Evolutionary conservation across 2,797 vertebrate genomes (phyloP), one percentile per base, ranked within the genome.

Genomic region (Crenichthys baileyi): DNA sequence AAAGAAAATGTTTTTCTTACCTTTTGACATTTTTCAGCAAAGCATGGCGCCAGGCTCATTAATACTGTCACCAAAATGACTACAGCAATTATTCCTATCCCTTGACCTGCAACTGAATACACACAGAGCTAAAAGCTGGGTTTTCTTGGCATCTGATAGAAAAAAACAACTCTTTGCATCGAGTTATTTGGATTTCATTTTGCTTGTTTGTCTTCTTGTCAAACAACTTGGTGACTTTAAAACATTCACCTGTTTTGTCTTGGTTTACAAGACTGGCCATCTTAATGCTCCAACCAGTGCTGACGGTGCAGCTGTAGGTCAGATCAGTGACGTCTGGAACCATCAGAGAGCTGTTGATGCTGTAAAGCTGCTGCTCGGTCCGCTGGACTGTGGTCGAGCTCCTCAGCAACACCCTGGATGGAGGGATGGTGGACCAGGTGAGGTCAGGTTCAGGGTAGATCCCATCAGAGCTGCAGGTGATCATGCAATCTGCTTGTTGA

Each of bases 241-340:
- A 72, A 5, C 9, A 55, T 22, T 22, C 5, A 72, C 71, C 50
- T 72, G 29, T 24, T 5, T 22, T 44, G 5, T 39, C 63, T 51
- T 0, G 48, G 31, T 77, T n/a, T 24, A 15, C 46, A n/a, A 82
- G 44, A 7, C 15, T 79, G 15, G 63, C 65, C 4, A 0, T 87
- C 67, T 46, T 86, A 0, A 0, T 26, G 48, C 4, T 67, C 0
- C 7, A 46, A 8, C 2, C 0, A n/a, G 48, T 50, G 13, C n/a
- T 88, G 77, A 93, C 9, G 3, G 39, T 79, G 87, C 93, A 94
- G 73, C 0, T 85, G 70, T 79, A 90, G n/a, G 6, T 58, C 53
- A 65, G 11, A 50, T 56, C 39, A 39, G 44, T 2, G 0, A 55
- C 5, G 3, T 41, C 22, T 24, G 61, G 36, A 50, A 26, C 31